Base-by-base conservation (phyloP, 1,140 invertebrate species). In the Tachypleus tridentatus region DNA sequence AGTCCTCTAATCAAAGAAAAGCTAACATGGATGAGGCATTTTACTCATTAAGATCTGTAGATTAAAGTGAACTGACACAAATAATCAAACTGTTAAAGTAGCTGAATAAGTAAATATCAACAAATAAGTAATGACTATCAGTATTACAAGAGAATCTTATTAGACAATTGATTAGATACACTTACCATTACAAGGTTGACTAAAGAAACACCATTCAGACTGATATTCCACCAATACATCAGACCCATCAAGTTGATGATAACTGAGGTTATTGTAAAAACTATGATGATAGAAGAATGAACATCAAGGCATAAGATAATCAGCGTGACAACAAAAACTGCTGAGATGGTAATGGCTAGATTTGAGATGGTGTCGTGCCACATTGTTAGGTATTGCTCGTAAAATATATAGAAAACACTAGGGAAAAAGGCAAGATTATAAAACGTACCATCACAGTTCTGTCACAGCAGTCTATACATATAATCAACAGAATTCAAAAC, bases 151-250 rank as follows among this genome's bases (percentile, higher is more conserved):
- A 29, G 29, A 29, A 29, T 29, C 29, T 29, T 29, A 29, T 29
- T 29, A 29, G n/a, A 54, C 8, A 54, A 9, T 9, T 9, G n/a
- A 8, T 9, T 9, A 54, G 8, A 54, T 60, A 49, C 8, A 77
- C 79, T 80, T 77, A 89, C 87, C 93, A 99, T 98, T 61, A 99
- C 89, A 60, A 97, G 80, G 80, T 97, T 97, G 3, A 97, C 91
- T 11, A 93, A 79, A 0, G 93, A 93, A 0, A 97, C 84, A 11
- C 93, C 93, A 77, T 97, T 97, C 5, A 97, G 78, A 4, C 84
- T 82, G 53, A 97, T 92, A 73, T 81, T 80, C 90, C 91, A 95
- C 69, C 87, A 84, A 76, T 88, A 95, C 94, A 97, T 97, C 47
- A 94, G 73, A 50, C 90, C 93, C 70, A 86, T 81, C 78, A 97